phyloP scores from a whole-genome alignment of 2,888 invertebrate genomes.

The Lobophora halterata region DNA sequence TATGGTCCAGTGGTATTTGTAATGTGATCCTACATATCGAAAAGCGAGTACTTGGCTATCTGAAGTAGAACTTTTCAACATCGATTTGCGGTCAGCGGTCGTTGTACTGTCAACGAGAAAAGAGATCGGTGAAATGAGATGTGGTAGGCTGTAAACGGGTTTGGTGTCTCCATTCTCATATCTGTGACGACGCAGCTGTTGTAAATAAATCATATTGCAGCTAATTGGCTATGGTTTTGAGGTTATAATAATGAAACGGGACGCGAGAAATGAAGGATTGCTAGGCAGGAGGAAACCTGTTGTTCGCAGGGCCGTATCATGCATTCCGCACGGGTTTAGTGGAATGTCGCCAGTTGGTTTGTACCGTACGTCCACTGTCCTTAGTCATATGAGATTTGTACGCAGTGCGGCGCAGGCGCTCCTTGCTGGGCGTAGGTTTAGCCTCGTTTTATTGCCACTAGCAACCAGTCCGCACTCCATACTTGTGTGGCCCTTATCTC shows the following conservation, averaged over 20 bases:
- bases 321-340: slow-evolving; percentile 69
- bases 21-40: slow-evolving; percentile 75
- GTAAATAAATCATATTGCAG: slow-evolving; percentile 50
- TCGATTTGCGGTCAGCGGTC: slow-evolving; percentile 72
- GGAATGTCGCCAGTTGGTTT: slow-evolving; percentile 72
- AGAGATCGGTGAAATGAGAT: slow-evolving; percentile 70
- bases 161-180: slow-evolving; percentile 54
- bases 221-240: slow-evolving; percentile 45
- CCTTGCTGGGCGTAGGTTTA: slow-evolving; percentile 51
- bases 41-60: slow-evolving; percentile 72
- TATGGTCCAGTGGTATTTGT: slow-evolving; percentile 79
- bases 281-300: slow-evolving; percentile 61
- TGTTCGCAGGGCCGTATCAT: slow-evolving; percentile 62
- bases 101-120: slow-evolving; percentile 67
- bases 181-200: slow-evolving; percentile 56
- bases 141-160: slow-evolving; percentile 70
- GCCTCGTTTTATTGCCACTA: slow-evolving; percentile 62
- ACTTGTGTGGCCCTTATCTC: slow-evolving; percentile 62
- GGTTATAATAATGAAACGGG: slow-evolving; percentile 60
- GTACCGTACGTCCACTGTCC: slow-evolving; percentile 71
- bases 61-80: slow-evolving; percentile 66
- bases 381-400: slow-evolving; percentile 71
- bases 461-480: slow-evolving; percentile 52
- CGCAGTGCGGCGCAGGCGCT: slow-evolving; percentile 60
- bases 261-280: slow-evolving; percentile 58